Evolutionary conservation across 1,140 invertebrate species (phyloP).

Genomic region (Drosophila ambigua): DNA sequence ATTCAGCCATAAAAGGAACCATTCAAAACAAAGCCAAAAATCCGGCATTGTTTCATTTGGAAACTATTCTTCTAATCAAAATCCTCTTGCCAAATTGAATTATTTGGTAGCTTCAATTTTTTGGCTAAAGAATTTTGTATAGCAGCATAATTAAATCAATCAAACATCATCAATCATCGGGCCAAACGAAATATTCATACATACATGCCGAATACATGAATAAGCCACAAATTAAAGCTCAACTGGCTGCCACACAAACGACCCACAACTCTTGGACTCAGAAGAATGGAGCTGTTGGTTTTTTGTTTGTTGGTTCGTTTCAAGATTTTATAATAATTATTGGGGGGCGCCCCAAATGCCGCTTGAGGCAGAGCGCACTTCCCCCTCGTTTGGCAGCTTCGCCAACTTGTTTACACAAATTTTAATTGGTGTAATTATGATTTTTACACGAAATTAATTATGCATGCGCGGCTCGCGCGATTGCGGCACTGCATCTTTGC

Average conservation of each 20-base stretch:
- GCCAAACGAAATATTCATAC: background rate
- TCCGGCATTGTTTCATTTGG: background rate
- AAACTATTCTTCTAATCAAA: too few relatives aligned
- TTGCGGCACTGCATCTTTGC: constrained; percentile 42
- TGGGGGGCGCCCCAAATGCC: constrained; percentile 38
- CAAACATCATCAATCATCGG: background rate
- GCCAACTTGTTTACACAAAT: constrained; percentile 77
- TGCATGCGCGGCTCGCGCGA: constrained; percentile 66
- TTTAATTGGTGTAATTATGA: constrained; percentile 79
- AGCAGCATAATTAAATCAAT: too few relatives aligned
- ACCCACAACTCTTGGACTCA: constrained; percentile 19
- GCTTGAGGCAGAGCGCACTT: constrained; percentile 28
- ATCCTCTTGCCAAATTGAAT: too few relatives aligned
- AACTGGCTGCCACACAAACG: background rate
- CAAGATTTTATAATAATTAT: constrained; percentile 56
- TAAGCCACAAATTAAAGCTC: too few relatives aligned
- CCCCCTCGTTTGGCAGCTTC: constrained; percentile 30
- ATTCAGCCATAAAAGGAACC: background rate
- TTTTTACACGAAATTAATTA: constrained; percentile 80
- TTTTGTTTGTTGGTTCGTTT: constrained; percentile 19
- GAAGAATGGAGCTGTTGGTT: background rate
- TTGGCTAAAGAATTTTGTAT: too few relatives aligned
- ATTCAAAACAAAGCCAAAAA: background rate
- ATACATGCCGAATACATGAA: too few relatives aligned
- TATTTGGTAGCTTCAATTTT: too few relatives aligned